Percentiles rank a stretch among this genome's conserved stretches.
phyloP scores from a whole-genome alignment of 2,113 vertebrate genomes.

The Potamarius usumacintae region DNA sequence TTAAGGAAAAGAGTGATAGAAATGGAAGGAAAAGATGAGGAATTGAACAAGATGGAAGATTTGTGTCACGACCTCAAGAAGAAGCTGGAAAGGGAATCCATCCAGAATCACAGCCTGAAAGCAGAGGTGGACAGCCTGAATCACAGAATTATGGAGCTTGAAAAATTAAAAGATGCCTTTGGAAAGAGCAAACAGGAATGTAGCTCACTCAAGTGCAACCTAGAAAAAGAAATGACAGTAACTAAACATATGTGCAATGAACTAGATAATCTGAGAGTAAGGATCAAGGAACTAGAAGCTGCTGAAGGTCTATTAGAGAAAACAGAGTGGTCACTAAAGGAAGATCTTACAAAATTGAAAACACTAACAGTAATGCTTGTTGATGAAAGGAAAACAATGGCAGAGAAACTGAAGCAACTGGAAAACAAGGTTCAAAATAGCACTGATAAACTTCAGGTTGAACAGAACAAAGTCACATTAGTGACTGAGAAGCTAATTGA shows the following conservation, averaged over 20 bases:
- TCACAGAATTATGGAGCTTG: constrained; percentile 89
- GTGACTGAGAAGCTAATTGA: constrained; percentile 95
- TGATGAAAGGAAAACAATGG: constrained; percentile 90
- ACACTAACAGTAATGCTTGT: constrained; percentile 95
- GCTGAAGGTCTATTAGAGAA: constrained; percentile 86
- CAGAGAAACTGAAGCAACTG: constrained; percentile 90
- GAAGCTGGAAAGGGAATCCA: constrained; percentile 89
- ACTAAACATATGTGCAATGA: constrained; percentile 88
- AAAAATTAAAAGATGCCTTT: constrained; percentile 93
- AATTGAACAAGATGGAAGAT: constrained; percentile 91
- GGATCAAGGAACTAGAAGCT: constrained; percentile 86
- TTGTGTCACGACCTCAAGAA: constrained; percentile 91
- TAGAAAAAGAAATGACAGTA: constrained; percentile 88
- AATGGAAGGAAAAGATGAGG: constrained; percentile 98
- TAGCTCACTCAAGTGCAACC: constrained; percentile 81
- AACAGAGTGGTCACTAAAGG: constrained; percentile 87
- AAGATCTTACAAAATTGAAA: constrained; percentile 94
- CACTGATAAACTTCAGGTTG: constrained; percentile 85
- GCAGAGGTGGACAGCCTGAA: constrained; percentile 90
- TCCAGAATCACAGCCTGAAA: constrained; percentile 84
- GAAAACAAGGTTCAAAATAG: constrained; percentile 89
- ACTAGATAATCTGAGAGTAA: constrained; percentile 84
- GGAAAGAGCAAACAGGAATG: constrained; percentile 94
- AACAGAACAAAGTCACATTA: constrained; percentile 88
- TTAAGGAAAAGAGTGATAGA: constrained; percentile 88